Conservation (phyloP, 2,113 vertebrate species). For the Microcebus griseorufus region DNA sequence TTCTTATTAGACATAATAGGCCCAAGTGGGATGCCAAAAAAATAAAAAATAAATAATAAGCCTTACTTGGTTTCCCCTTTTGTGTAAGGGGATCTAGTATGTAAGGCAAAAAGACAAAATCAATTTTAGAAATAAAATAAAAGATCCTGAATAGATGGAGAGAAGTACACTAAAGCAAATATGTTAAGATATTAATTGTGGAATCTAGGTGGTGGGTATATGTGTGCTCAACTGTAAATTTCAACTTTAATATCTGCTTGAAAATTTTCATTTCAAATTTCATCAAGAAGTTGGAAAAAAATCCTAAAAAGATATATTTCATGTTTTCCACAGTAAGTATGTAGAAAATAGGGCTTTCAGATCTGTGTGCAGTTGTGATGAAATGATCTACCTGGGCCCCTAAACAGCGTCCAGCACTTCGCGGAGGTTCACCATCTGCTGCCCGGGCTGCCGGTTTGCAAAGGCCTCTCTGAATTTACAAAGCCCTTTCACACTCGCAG, state of each 20-base stretch:
- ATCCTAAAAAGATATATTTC: not conserved
- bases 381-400: not conserved
- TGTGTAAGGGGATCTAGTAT: not conserved
- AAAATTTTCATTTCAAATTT: not conserved
- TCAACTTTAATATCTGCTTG: not conserved
- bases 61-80: not conserved
- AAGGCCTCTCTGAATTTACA: not conserved
- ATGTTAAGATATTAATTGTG: not conserved
- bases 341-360: not conserved
- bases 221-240: not conserved
- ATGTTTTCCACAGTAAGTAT: not conserved
- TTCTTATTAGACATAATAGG: not conserved
- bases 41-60: not conserved
- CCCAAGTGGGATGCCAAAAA: not conserved
- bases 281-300: not conserved
- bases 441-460: not conserved
- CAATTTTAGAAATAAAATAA: not conserved
- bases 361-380: not conserved
- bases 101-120: not conserved
- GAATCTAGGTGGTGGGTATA: not conserved
- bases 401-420: not conserved
- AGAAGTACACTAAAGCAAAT: not conserved
- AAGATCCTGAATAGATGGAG: not conserved
- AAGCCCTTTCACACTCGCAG: not conserved
- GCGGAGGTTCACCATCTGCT: not conserved